Evolutionary conservation across 2,113 vertebrate genomes (phyloP).

Genomic region (Daubentonia madagascariensis): DNA sequence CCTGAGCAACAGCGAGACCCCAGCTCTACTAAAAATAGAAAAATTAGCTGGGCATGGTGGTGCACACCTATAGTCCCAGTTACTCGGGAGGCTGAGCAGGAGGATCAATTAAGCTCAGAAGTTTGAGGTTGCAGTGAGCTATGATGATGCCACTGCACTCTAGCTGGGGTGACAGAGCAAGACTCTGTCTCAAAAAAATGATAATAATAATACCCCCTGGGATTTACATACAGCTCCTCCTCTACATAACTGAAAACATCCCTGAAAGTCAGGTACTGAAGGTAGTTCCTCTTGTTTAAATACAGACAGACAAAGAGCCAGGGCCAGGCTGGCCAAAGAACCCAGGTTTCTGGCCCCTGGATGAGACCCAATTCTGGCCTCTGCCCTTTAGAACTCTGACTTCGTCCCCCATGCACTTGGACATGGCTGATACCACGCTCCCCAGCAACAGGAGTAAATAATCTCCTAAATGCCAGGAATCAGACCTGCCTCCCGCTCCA

Average conservation of each 20-base stretch:
- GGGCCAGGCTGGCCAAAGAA: background rate
- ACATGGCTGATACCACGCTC: background rate
- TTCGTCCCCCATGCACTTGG: fast-evolving
- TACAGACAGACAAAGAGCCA: background rate
- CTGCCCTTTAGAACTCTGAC: background rate
- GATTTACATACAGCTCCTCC: background rate
- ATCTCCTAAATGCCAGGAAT: background rate
- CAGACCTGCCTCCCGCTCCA: background rate
- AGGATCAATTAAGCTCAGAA: too few species aligned
- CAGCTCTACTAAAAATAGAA: too few species aligned
- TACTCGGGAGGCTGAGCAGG: too few species aligned
- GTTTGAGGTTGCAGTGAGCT: too few species aligned
- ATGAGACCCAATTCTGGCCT: background rate
- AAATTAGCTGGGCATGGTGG: too few species aligned
- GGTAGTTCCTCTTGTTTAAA: background rate
- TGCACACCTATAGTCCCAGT: too few species aligned
- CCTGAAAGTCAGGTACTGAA: background rate
- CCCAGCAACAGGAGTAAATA: background rate
- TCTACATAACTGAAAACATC: background rate
- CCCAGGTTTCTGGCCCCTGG: background rate
- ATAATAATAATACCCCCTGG: background rate
- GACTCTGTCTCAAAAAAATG: too few species aligned
- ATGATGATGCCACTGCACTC: too few species aligned
- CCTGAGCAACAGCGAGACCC: too few species aligned
- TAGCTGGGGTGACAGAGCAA: too few species aligned